Evolutionary conservation across 2,113 vertebrate genomes (phyloP).

Genomic region (Microtus richardsoni): DNA sequence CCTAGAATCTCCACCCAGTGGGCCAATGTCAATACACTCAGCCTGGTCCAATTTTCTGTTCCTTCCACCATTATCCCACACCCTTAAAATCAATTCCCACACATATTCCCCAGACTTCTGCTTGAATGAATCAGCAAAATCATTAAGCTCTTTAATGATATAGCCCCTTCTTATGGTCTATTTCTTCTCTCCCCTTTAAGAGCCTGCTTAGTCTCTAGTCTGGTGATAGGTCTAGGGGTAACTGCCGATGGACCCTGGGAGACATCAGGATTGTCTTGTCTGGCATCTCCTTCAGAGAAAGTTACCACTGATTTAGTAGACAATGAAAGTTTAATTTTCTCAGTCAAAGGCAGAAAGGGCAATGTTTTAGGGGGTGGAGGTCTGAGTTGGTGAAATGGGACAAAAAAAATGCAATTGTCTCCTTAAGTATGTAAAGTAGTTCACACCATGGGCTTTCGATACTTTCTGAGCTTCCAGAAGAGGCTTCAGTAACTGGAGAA

Average conservation of each 20-base stretch:
- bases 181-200: background rate
- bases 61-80: background rate
- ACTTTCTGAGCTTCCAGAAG: background rate
- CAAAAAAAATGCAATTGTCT: background rate
- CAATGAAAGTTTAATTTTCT: background rate
- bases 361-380: background rate
- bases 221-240: background rate
- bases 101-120: background rate
- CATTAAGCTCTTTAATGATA: too few species aligned
- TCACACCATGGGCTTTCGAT: background rate
- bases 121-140: background rate
- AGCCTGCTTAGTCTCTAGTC: background rate
- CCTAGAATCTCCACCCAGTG: background rate
- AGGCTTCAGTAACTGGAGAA: background rate
- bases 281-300: background rate
- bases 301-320: background rate
- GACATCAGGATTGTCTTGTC: background rate
- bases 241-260: background rate
- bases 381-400: background rate
- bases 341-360: background rate
- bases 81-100: background rate
- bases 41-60: background rate
- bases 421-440: background rate
- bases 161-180: background rate
- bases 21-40: background rate